These are phyloP conservation scores for Ctenopoma kingsleyae DNA, from an alignment of 2,797 vertebrate species.

Conservation along the genomic window DNA sequence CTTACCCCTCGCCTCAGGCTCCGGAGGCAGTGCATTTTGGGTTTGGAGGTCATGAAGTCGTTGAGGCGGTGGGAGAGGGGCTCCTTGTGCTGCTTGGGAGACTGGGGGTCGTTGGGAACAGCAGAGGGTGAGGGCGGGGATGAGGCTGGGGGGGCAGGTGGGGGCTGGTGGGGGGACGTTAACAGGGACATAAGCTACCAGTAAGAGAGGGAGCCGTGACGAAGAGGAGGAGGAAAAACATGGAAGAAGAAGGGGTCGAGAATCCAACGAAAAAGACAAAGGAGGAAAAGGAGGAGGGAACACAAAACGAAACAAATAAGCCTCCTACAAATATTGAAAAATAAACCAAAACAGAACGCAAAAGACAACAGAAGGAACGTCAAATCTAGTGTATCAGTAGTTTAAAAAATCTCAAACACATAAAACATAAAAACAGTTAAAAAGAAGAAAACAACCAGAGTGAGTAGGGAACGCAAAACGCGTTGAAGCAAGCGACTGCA, in stretches of 20 bases:
- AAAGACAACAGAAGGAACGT: constrained; percentile 62
- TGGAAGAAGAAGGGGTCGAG: constrained; percentile 66
- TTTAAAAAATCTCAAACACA: constrained; percentile 61
- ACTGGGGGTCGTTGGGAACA: constrained; percentile 99
- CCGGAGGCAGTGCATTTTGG: constrained; percentile 99
- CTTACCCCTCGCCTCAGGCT: constrained; percentile 99
- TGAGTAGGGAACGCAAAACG: constrained; percentile 71
- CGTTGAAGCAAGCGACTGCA: constrained; percentile 81
- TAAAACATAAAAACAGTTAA: constrained; percentile 57
- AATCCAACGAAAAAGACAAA: constrained; percentile 78
- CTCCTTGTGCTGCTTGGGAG: constrained; percentile 99
- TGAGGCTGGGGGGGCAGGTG: constrained; percentile 86
- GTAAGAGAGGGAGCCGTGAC: constrained; percentile 93
- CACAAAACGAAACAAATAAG: constrained; percentile 89
- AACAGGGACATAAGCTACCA: constrained; percentile 99
- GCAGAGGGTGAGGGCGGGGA: constrained; percentile 97
- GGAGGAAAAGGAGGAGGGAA: constrained; percentile 83
- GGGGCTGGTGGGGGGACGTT: constrained; percentile 98
- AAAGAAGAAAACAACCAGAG: constrained; percentile 63
- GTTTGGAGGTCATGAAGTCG: constrained; percentile 99
- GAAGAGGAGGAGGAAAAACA: constrained; percentile 58
- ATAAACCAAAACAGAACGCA: constrained; percentile 72
- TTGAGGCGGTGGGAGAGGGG: constrained; percentile 99
- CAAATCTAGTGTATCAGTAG: constrained; percentile 57
- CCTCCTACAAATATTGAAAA: constrained; percentile 84